Evolutionary conservation across 2,888 invertebrate genomes (phyloP).

Genomic region (Himalopsyche japonica): DNA sequence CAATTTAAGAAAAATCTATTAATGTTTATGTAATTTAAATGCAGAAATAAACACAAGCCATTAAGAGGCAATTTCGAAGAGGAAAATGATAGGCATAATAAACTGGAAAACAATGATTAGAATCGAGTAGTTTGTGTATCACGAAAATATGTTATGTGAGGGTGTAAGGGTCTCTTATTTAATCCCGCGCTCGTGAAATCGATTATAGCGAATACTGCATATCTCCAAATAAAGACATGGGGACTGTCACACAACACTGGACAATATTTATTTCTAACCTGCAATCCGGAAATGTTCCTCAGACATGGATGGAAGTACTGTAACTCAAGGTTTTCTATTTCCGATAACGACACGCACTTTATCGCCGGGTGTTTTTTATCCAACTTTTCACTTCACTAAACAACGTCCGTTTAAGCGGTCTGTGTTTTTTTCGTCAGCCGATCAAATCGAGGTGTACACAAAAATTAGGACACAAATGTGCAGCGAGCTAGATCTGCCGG

Average conservation of each 20-base stretch:
- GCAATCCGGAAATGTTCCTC: not conserved
- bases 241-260: not conserved
- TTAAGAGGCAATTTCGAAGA: too few relatives aligned
- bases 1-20: too few relatives aligned
- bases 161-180: not conserved
- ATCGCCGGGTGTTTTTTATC: not conserved
- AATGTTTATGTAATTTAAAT: too few relatives aligned
- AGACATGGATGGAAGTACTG: not conserved
- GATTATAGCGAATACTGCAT: not conserved
- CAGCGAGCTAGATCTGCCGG: constrained; percentile 15
- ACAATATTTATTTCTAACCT: not conserved
- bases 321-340: not conserved
- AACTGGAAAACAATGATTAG: too few relatives aligned
- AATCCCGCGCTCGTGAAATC: not conserved
- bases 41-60: too few relatives aligned
- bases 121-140: too few relatives aligned
- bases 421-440: not conserved
- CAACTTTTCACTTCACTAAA: not conserved
- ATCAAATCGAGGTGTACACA: constrained; percentile 1
- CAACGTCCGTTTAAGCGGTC: not conserved
- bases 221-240: not conserved
- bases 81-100: too few relatives aligned
- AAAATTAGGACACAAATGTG: constrained; percentile 5
- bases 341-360: not conserved
- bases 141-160: too few relatives aligned